These are phyloP conservation scores for Nasonia longicornis DNA, from an alignment of 1,140 invertebrate species.

Conservation along the genomic window DNA sequence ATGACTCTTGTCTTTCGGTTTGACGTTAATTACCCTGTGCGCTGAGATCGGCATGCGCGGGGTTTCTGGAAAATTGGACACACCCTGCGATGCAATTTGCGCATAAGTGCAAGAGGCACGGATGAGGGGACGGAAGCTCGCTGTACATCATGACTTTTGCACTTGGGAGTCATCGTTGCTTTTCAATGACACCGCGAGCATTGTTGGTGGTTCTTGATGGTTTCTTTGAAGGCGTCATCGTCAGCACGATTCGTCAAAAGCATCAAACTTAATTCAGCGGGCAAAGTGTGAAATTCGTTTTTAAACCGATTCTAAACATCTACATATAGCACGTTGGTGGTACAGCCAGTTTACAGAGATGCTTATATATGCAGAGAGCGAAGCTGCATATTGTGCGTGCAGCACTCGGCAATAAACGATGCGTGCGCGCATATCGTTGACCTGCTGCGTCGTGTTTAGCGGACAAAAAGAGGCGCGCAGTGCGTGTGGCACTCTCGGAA, in stretches of 20 bases:
- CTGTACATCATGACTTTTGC: neutral
- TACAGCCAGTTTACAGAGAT: neutral
- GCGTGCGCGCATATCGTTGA: conserved; percentile 58
- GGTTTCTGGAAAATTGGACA: conserved; percentile 15
- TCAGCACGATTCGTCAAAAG: neutral
- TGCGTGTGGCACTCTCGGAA: conserved; percentile 57
- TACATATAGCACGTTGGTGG: conserved; percentile 9
- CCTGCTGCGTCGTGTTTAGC: conserved; percentile 53
- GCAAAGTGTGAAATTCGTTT: neutral
- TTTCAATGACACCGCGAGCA: neutral
- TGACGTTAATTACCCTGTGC: conserved; percentile 5
- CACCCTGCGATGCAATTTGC: conserved; percentile 25
- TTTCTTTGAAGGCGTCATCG: neutral
- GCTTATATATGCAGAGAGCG: neutral
- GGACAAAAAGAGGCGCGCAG: conserved; percentile 50
- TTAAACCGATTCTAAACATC: conserved; percentile 4
- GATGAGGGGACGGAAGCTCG: neutral
- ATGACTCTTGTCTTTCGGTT: conserved; percentile 26
- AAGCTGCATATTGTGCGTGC: neutral
- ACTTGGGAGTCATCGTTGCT: neutral
- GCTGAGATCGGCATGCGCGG: neutral
- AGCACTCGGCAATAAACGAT: conserved; percentile 43
- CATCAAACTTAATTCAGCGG: too few species aligned
- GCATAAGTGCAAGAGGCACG: neutral
- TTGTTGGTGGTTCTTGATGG: too few species aligned